Evolutionary conservation across 2,797 vertebrate genomes (phyloP).

Genomic region (Semaprochilodus insignis): DNA sequence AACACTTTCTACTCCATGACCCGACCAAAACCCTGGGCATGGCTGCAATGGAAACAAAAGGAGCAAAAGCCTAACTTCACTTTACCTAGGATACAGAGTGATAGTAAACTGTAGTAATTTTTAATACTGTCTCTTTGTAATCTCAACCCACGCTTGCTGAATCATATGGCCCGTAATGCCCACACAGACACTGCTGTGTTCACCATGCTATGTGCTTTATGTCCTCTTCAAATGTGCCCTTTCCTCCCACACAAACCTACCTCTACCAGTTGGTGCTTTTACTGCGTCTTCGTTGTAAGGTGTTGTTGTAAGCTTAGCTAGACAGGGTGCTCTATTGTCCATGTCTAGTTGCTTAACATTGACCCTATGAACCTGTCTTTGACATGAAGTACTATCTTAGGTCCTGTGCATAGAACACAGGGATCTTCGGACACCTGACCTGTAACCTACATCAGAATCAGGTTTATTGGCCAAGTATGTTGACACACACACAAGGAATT

Average conservation of each 20-base stretch:
- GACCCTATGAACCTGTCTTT: constrained; percentile 18
- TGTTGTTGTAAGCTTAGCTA: background rate
- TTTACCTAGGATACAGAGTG: background rate
- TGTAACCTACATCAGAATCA: no score
- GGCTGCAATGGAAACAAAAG: background rate
- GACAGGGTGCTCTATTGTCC: background rate
- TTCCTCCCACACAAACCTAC: constrained; percentile 35
- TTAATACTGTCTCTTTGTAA: constrained; percentile 26
- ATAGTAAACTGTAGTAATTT: constrained; percentile 31
- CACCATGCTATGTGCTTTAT: constrained; percentile 4
- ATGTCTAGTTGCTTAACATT: constrained; percentile 7
- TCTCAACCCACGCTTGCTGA: constrained; percentile 37
- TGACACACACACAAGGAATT: no score
- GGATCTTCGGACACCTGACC: background rate
- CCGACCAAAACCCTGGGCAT: background rate
- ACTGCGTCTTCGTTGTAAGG: constrained; percentile 4
- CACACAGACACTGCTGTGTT: constrained; percentile 26
- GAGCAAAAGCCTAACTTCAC: background rate
- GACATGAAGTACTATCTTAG: background rate
- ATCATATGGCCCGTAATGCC: constrained; percentile 35
- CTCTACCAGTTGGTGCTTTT: background rate
- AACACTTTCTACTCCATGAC: background rate
- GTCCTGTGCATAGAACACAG: background rate
- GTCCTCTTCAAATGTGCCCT: constrained; percentile 35
- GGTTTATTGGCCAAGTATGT: no score